Conservation (phyloP, 2,888 invertebrate genomes). For the Bellardia pandia region DNA sequence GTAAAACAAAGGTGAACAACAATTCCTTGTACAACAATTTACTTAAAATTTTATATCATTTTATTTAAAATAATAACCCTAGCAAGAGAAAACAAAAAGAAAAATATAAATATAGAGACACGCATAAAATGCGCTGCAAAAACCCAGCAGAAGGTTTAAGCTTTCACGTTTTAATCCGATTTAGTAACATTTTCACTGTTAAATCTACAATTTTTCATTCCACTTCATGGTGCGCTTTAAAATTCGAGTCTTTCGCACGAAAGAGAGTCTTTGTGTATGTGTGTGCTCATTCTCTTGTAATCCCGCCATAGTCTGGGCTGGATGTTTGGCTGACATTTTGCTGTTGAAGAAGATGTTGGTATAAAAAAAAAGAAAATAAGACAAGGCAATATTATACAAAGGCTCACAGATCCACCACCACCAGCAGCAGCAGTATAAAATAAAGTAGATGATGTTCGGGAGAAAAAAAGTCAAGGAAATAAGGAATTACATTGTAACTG, state of each 20-base stretch:
- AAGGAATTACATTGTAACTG: conserved; percentile 43
- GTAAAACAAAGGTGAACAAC: too few species aligned
- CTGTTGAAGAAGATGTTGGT: conserved; percentile 14
- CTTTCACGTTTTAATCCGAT: conserved; percentile 69
- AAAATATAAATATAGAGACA: conserved; percentile 8
- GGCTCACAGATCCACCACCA: conserved; percentile 32
- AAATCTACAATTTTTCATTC: conserved; percentile 62
- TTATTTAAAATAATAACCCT: conserved; percentile 25
- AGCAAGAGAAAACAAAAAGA: conserved; percentile 26
- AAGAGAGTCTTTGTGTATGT: conserved; percentile 5
- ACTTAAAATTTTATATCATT: conserved; percentile 26
- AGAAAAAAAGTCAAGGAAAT: conserved; percentile 2
- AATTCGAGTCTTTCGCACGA: background rate
- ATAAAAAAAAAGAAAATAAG: conserved; percentile 13
- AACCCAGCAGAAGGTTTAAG: conserved; percentile 61
- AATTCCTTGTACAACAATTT: background rate
- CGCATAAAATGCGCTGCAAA: conserved; percentile 4
- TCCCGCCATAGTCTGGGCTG: conserved; percentile 57
- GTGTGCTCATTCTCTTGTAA: conserved; percentile 44
- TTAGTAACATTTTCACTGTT: conserved; percentile 67
- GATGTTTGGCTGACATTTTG: conserved; percentile 61
- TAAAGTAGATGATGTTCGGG: conserved; percentile 6
- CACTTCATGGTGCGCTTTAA: conserved; percentile 40
- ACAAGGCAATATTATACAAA: conserved; percentile 39
- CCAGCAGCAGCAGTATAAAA: background rate